Percentiles rank a stretch among this genome's conserved stretches.
phyloP scores from a whole-genome alignment of 2,113 vertebrate species.

The Nyctibius bracteatus region DNA sequence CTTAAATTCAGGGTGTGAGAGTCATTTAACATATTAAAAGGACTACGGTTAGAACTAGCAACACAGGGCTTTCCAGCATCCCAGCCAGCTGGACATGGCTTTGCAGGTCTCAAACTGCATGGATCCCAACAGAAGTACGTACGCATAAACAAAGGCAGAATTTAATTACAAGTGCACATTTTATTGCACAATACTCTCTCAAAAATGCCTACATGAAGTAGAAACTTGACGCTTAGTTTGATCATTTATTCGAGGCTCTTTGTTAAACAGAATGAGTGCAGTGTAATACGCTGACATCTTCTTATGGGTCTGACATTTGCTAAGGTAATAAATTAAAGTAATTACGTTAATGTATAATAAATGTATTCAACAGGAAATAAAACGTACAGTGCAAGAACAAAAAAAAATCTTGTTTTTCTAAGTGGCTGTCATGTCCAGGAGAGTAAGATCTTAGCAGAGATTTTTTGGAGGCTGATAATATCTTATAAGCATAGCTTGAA shows the following conservation, averaged over 20 bases:
- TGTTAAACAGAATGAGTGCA: background rate
- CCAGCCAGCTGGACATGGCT: background rate
- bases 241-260: background rate
- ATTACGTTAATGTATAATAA: conserved; percentile 38
- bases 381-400: background rate
- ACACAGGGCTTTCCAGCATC: background rate
- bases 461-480: background rate
- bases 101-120: background rate
- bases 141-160: conserved; percentile 17
- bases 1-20: background rate
- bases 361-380: conserved; percentile 23
- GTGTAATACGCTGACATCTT: background rate
- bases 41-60: background rate
- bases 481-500: background rate
- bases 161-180: conserved; percentile 17
- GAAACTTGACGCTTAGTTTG: background rate
- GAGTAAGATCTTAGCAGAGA: background rate
- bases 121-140: background rate
- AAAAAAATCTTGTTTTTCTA: background rate
- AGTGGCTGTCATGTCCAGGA: background rate
- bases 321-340: conserved; percentile 41
- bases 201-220: background rate
- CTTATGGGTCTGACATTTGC: conserved; percentile 17
- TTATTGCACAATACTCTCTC: conserved; percentile 15
- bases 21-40: background rate